Evolutionary conservation across 1,140 invertebrate species (phyloP), one percentile per base, ranked within the genome.

Genomic region (Leguminivora glycinivorella): DNA sequence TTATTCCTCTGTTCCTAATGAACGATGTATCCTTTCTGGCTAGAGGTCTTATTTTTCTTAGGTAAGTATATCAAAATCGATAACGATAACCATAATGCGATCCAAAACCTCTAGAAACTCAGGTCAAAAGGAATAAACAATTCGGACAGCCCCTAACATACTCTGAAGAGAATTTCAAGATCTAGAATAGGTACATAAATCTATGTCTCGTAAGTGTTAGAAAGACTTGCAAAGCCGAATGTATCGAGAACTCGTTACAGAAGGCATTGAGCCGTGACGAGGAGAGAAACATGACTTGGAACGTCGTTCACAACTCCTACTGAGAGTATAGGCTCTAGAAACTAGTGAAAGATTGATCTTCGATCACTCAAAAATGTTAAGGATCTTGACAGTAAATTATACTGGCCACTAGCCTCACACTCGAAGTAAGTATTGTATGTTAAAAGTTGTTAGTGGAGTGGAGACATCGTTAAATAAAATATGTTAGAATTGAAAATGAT

Each of bases 221-320:
- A 63, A 31, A 63, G 9, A 63, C 58, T 26, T 63, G n/a, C 1
- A 58, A 58, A 58, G 26, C 58, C 29, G 58, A 63, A 17, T 34
- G n/a, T 29, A 63, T 63, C 26, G 58, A 63, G 26, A 34, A 63
- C 58, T 63, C 58, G 58, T 63, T 63, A 34, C 58, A n/a, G 19
- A n/a, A 25, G 14, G 58, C 58, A 29, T 29, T 63, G 58, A 29
- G 58, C 26, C 58, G 26, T 31, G 26, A 63, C 25, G 26, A 63
- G 26, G 22, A 26, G 56, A 60, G 12, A 60, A 58, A 58, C 56
- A 60, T 9, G 10, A 60, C 56, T 60, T 58, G 56, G 40, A n/a
- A 17, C 17, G 40, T 12, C 17, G 17, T 43, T 43, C 40, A n/a
- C 40, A 43, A 43, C 14, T n/a, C 40, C 14, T 43, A 43, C n/a